phyloP scores from a whole-genome alignment of 2,113 vertebrate genomes.

The Paramormyrops kingsleyae region DNA sequence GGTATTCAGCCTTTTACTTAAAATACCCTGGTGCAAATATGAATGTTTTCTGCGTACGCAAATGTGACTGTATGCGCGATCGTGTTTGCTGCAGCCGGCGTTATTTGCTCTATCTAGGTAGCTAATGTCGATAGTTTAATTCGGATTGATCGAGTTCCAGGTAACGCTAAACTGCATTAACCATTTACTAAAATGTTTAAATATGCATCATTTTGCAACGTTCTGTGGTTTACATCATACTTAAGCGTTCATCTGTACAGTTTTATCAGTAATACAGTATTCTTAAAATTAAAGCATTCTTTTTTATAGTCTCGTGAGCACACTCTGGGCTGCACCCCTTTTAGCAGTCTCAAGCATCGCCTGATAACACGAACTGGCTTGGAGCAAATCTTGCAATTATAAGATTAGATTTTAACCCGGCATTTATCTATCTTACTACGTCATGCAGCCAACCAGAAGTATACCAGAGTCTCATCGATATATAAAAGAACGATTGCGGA shows the following conservation, averaged over 20 bases:
- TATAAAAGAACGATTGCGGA: constrained; percentile 55
- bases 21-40: neutral
- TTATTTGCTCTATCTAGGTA: neutral
- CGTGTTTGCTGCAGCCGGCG: neutral
- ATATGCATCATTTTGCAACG: neutral
- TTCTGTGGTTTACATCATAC: neutral
- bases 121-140: neutral
- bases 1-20: neutral
- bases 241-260: neutral
- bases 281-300: neutral
- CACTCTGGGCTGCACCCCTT: neutral
- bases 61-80: neutral
- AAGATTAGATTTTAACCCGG: constrained; percentile 48
- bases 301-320: neutral
- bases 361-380: neutral
- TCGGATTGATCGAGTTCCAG: neutral
- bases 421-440: constrained; percentile 41
- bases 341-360: neutral
- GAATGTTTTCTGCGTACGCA: neutral
- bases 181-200: neutral
- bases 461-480: constrained; percentile 31
- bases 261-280: neutral
- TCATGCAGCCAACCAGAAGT: constrained; percentile 32
- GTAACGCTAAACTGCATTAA: neutral
- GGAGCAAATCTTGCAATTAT: neutral